Evolutionary conservation across 2,113 vertebrate genomes (phyloP), one percentile per base, ranked within the genome.

Genomic region (Panthera leo): DNA sequence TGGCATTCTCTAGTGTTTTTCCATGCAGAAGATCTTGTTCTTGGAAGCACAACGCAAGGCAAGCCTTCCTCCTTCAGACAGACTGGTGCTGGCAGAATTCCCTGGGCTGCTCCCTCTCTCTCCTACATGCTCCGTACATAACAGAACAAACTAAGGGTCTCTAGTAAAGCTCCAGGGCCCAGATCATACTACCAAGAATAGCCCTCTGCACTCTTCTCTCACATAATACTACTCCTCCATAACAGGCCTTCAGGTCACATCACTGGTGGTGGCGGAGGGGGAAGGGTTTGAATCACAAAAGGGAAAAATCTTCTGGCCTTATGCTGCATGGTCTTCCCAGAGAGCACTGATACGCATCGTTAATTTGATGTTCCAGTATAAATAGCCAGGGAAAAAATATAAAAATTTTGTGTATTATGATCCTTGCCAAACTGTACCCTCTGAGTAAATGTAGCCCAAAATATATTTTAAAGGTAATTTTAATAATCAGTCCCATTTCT

Each of bases 381-480:
- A 15, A 39, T 23, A 88, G 12, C 3, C 15, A 58, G 67, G 71
- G 94, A 88, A 55, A 70, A 89, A 70, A n/a, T 2, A 61, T n/a
- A 39, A 18, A 45, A 58, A 71, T 7, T 39, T 21, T 25, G 27
- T 5, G 6, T 67, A 71, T 3, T 51, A 23, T 53, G 14, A 42
- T 23, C 5, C n/a, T 70, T 78, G 73, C 63, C 67, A 95, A 93
- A 97, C 39, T 86, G 10, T 83, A 51, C 58, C 23, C 42, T 82
- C n/a, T 79, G 42, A 93, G 42, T 70, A 76, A 91, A 88, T 23
- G 23, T 48, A 78, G 21, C 25, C 19, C 27, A 70, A 95, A 95
- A 65, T 93, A 42, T 75, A 85, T 63, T 78, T 94, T 88, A 91
- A 97, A 82, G 25, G 15, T 61, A 67, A 65, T 73, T 91, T 86